phyloP scores from a whole-genome alignment of 2,113 vertebrate species.

The Hipposideros armiger region DNA sequence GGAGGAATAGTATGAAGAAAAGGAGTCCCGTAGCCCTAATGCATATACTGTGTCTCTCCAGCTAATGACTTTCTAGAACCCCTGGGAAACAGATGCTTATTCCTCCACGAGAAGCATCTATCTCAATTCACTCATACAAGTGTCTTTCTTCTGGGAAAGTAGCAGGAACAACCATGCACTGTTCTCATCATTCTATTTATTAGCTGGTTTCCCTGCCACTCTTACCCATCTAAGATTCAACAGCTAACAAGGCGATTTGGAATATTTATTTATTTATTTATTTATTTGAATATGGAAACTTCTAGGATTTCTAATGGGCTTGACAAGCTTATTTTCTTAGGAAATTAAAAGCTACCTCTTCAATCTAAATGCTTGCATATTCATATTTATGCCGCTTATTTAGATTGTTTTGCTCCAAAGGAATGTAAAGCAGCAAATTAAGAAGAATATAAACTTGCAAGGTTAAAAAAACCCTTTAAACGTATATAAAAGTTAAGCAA shows the following conservation, averaged over 20 bases:
- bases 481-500: not conserved
- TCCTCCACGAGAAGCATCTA: not conserved
- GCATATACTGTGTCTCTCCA: not conserved
- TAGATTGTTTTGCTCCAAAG: not conserved
- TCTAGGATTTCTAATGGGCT: not conserved
- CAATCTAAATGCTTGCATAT: not conserved
- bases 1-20: not conserved
- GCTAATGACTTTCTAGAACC: not conserved
- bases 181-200: not conserved
- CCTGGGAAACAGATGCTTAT: not conserved
- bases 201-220: not conserved
- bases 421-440: not conserved
- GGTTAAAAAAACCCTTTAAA: not conserved
- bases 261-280: not conserved
- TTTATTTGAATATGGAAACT: not conserved
- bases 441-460: not conserved
- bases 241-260: not conserved
- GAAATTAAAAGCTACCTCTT: not conserved
- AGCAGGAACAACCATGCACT: not conserved
- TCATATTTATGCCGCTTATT: slow-evolving; percentile 7
- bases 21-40: not conserved
- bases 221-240: not conserved
- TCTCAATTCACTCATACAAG: not conserved
- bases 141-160: not conserved
- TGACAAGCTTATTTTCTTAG: not conserved